A percentile compares a stretch with the other conserved stretches of the same genome.
phyloP scores from a whole-genome alignment of 2,797 vertebrate genomes.

The Chloroceryle amazona region DNA sequence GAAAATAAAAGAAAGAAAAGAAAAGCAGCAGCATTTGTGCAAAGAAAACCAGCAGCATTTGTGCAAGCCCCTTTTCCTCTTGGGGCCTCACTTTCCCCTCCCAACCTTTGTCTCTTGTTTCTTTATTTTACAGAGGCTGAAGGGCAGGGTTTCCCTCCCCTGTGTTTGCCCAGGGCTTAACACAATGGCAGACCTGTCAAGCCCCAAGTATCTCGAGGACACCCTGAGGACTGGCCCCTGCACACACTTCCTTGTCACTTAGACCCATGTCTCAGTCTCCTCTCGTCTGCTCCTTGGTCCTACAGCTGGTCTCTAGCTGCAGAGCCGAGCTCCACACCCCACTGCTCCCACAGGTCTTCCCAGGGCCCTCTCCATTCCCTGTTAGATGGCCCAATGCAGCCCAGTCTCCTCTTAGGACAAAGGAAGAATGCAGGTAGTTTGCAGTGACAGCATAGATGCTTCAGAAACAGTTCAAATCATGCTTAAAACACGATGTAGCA shows the following conservation, averaged over 20 bases:
- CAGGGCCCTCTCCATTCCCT: neutral
- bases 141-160: constrained; percentile 70
- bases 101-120: constrained; percentile 66
- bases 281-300: neutral
- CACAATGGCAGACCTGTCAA: constrained; percentile 60
- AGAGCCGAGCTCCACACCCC: neutral
- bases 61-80: constrained; percentile 25
- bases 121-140: constrained; percentile 50
- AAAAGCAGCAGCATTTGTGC: too few species aligned
- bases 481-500: rapidly evolving
- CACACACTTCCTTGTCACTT: neutral
- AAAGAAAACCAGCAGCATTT: neutral
- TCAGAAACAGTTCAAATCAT: neutral
- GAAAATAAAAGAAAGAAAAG: too few species aligned
- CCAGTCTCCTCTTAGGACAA: neutral
- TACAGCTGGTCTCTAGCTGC: too few species aligned
- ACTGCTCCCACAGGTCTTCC: neutral
- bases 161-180: constrained; percentile 42
- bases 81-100: constrained; percentile 62
- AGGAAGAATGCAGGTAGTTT: neutral
- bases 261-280: neutral
- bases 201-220: neutral
- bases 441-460: neutral
- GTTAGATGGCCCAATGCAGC: neutral
- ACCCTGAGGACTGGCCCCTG: neutral